Evolutionary conservation across 2,113 vertebrate species (phyloP), one percentile per base, ranked within the genome.

Genomic region (Phyllostomus discolor): DNA sequence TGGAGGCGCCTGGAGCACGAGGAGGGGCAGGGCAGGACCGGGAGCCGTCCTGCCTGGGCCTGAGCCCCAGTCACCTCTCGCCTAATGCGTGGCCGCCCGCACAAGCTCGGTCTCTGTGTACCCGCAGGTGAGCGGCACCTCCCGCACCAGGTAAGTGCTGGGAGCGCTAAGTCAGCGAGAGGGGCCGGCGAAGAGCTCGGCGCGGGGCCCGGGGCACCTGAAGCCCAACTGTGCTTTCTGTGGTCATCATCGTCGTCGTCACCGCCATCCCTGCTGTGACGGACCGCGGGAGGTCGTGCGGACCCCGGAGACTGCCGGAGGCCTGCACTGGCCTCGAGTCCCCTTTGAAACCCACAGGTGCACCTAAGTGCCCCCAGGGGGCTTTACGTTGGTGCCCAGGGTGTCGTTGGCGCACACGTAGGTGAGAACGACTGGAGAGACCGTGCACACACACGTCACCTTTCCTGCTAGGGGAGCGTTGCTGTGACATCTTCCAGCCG

Each of bases 151-250:
- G 15, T 5, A 22, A 41, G 46, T 3, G 4, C 11, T 2, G 6
- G 7, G 5, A 14, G 48, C 0, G 12, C n/a, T 3, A 69, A 79
- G 54, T 48, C 46, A 41, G 14, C 1, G 20, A 43, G 43, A 22
- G 1, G 17, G 73, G 43, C 1, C 5, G 1, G 6, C 17, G 31
- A 8, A 15, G 24, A 35, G 31, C 62, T 16, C 0, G 24, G 66
- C 1, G 1, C 33, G 12, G 41, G 59, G 93, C 26, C 43, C 10
- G 11, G 4, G 1, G 2, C 4, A 0, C n/a, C 41, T 0, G 28
- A 28, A 22, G 0, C 28, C 11, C 6, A 28, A 11, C 0, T 5
- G 43, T 24, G 2, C 10, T 38, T 28, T 24, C 70, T 14, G 0
- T 4, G 4, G 15, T 33, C 14, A 38, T 1, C 7, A 1, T 1